These are phyloP conservation scores for Gastrophryne carolinensis DNA, from an alignment of 2,797 vertebrate species.

Conservation along the genomic window DNA sequence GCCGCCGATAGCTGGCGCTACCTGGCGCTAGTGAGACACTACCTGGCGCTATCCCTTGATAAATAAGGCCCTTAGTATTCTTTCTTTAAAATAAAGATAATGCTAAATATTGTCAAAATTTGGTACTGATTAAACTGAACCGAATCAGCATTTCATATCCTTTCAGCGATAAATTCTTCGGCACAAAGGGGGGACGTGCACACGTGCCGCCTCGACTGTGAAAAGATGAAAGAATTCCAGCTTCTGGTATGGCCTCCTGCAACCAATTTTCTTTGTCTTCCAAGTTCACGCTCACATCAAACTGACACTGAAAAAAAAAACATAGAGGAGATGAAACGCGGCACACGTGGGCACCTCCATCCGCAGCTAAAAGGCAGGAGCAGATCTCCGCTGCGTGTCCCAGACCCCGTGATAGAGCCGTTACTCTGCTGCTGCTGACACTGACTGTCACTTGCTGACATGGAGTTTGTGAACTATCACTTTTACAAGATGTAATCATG, in stretches of 20 bases:
- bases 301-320: neutral
- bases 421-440: neutral
- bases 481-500: constrained; percentile 30
- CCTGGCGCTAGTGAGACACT: no score
- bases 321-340: neutral
- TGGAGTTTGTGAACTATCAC: constrained; percentile 9
- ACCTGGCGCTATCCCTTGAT: no score
- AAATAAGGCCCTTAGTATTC: no score
- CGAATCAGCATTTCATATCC: no score
- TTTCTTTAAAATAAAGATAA: no score
- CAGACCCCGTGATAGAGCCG: neutral
- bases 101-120: no score
- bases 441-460: constrained; percentile 23
- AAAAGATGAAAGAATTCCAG: neutral
- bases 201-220: neutral
- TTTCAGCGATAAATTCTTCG: no score
- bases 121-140: no score
- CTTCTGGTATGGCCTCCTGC: neutral
- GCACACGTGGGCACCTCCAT: neutral
- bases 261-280: constrained; percentile 1
- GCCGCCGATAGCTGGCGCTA: no score
- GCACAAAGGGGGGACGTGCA: neutral
- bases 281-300: neutral
- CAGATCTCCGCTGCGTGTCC: neutral
- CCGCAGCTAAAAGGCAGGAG: neutral